Conservation (phyloP, 1,140 invertebrate genomes). For the Stegodyphus mimosarum region DNA sequence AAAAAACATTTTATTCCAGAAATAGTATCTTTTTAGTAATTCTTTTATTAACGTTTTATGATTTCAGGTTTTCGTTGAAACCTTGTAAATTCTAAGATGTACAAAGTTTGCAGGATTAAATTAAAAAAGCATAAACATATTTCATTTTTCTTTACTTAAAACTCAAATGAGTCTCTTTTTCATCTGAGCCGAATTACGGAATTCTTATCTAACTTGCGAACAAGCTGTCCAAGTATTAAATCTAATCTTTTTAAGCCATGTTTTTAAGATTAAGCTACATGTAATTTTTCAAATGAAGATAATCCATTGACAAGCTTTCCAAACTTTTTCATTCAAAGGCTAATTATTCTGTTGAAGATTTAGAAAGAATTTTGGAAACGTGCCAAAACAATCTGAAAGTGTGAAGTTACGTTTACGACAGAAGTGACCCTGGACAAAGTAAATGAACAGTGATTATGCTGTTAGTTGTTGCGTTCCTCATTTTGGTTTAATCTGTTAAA, state of each 20-base stretch:
- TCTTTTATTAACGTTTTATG: too few species aligned
- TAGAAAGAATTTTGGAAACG: constrained; percentile 8
- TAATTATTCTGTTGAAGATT: constrained; percentile 42
- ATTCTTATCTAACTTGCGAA: constrained; percentile 41
- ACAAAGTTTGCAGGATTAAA: too few species aligned
- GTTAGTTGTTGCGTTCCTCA: too few species aligned
- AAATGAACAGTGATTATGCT: neutral
- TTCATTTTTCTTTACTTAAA: too few species aligned
- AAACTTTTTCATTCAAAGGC: neutral
- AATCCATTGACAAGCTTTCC: constrained; percentile 39
- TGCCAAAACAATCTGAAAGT: constrained; percentile 11
- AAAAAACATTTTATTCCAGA: too few species aligned
- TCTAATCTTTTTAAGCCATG: constrained; percentile 30
- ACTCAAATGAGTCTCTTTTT: neutral
- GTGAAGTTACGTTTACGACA: neutral
- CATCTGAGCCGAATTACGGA: neutral
- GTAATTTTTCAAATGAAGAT: constrained; percentile 54
- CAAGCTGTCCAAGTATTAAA: constrained; percentile 49
- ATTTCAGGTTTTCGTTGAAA: too few species aligned
- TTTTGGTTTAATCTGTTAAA: too few species aligned
- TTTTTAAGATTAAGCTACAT: constrained; percentile 29
- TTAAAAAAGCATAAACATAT: too few species aligned
- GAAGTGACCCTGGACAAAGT: neutral
- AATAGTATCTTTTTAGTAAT: too few species aligned
- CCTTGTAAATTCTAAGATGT: too few species aligned